Percentiles rank a stretch among this genome's conserved stretches.
Conservation (phyloP, 2,797 vertebrate species). For the Muscicapa striata region DNA sequence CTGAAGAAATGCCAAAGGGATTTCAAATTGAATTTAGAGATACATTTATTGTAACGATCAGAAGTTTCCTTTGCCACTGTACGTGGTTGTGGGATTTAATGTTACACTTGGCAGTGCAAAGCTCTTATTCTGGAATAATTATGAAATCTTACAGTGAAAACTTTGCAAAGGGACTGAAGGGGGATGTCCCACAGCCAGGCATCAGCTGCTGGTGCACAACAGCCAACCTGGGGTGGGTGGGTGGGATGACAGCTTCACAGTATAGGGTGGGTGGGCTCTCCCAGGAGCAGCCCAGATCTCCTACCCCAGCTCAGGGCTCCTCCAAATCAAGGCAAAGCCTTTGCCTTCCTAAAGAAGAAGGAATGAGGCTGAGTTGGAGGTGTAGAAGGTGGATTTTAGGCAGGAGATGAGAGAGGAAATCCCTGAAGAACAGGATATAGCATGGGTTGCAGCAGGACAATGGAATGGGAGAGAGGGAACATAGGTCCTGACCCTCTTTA, state of each 20-base stretch:
- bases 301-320: neutral
- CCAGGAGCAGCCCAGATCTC: neutral
- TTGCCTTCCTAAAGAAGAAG: neutral
- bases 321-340: neutral
- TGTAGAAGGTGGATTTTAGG: neutral
- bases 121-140: neutral
- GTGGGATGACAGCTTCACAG: neutral
- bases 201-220: rapidly evolving
- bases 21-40: conserved; percentile 14
- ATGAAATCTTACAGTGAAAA: neutral
- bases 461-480: neutral
- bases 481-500: neutral
- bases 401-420: neutral
- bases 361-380: neutral
- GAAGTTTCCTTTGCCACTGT: neutral
- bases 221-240: rapidly evolving
- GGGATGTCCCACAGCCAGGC: neutral
- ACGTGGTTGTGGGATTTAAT: neutral
- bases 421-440: neutral
- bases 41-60: neutral
- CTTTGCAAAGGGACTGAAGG: neutral
- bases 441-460: neutral
- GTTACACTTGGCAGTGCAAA: neutral
- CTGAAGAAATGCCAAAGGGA: neutral
- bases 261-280: neutral